These are phyloP conservation scores for Xestoiulus laeticollis DNA, from an alignment of 2,888 invertebrate species.

Conservation along the genomic window DNA sequence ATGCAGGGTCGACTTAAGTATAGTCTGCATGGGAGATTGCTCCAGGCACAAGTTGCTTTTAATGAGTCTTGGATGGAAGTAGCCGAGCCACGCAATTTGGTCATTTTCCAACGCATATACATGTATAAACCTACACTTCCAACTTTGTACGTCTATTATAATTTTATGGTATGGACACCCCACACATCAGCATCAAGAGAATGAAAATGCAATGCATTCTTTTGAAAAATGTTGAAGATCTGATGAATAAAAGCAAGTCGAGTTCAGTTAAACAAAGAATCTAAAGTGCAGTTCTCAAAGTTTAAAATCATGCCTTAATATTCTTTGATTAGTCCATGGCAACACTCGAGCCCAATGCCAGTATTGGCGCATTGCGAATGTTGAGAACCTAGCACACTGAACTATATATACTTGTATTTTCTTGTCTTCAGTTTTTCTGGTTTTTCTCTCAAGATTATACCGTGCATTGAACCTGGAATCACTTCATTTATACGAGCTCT, in stretches of 20 bases:
- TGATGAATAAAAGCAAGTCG: too few relatives aligned
- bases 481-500: not conserved
- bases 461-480: not conserved
- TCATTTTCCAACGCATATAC: not conserved
- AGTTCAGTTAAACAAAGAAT: too few relatives aligned
- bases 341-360: too few relatives aligned
- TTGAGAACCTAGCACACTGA: too few relatives aligned
- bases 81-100: not conserved
- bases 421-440: too few relatives aligned
- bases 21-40: not conserved
- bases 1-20: slow-evolving; percentile 34
- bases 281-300: too few relatives aligned
- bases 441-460: not conserved
- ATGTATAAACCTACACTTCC: too few relatives aligned
- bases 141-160: not conserved
- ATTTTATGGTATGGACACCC: not conserved
- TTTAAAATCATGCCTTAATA: not conserved
- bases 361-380: too few relatives aligned
- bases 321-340: not conserved
- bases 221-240: too few relatives aligned
- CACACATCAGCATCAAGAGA: too few relatives aligned
- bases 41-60: not conserved
- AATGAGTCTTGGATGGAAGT: not conserved
- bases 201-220: not conserved
- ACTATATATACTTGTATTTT: too few relatives aligned